Evolutionary conservation across 30 jellyfish, hydroid and myxozoan genomes (phyloP).

Genomic region (Nemopilema nomurai): DNA sequence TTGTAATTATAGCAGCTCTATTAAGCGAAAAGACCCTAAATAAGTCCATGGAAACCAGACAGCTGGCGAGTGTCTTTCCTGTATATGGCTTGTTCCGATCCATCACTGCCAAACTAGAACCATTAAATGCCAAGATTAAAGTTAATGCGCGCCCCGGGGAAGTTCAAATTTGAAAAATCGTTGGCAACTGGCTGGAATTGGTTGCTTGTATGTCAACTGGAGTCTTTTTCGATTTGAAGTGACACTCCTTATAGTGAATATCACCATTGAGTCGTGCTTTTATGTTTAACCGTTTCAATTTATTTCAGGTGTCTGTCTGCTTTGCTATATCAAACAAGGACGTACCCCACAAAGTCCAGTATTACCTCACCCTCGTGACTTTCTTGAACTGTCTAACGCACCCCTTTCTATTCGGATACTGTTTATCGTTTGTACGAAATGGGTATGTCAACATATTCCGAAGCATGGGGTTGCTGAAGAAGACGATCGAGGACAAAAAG

Average conservation of each 20-base stretch:
- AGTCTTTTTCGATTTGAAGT: no score
- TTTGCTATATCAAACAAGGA: conserved; percentile 57
- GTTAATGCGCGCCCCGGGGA: no score
- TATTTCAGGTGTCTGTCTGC: conserved; percentile 51
- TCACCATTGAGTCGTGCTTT: background rate
- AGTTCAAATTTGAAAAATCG: no score
- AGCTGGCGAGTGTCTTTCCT: background rate
- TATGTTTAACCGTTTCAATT: background rate
- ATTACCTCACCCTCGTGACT: conserved; percentile 43
- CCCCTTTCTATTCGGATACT: conserved; percentile 54
- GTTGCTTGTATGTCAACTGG: no score
- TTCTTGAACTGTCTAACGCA: conserved; percentile 64
- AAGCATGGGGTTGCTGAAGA: conserved; percentile 6
- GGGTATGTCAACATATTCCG: conserved; percentile 35
- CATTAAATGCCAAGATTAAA: no score
- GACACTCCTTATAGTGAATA: no score
- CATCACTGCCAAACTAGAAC: background rate
- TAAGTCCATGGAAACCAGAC: background rate
- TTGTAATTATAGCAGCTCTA: background rate
- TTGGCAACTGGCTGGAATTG: no score
- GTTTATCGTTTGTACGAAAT: conserved; percentile 29
- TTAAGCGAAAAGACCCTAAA: background rate
- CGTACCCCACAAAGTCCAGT: conserved; percentile 50
- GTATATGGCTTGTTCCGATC: background rate
- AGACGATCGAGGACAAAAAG: background rate